phyloP scores from a whole-genome alignment of 2,797 vertebrate species.

The Aulostomus chinensis region DNA sequence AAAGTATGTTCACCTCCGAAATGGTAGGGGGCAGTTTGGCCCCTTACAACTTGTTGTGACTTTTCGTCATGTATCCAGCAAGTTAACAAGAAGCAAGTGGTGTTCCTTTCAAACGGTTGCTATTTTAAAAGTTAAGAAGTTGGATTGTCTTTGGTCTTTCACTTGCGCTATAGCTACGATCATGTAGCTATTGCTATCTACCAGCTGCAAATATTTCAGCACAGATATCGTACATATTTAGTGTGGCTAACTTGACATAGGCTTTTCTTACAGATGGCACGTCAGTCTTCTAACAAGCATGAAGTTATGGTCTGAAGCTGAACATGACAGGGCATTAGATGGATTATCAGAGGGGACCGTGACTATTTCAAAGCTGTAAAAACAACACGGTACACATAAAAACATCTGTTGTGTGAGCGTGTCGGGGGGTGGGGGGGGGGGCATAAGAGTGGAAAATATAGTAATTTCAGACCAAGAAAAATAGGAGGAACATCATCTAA shows the following conservation, averaged over 20 bases:
- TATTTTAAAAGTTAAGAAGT: no score
- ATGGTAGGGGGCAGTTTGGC: no score
- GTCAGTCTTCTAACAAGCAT: conserved; percentile 49
- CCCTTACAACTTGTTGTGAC: no score
- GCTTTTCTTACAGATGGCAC: conserved; percentile 20
- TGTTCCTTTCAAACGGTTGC: no score
- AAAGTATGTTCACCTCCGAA: no score
- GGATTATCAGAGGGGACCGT: conserved; percentile 54
- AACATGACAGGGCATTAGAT: conserved; percentile 55
- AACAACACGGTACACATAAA: conserved; percentile 56
- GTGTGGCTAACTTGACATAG: conserved; percentile 5
- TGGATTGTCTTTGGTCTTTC: no score
- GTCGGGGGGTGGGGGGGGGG: not conserved
- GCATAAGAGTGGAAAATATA: conserved; percentile 26
- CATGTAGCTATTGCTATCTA: no score
- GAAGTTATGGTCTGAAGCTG: conserved; percentile 44
- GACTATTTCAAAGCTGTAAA: conserved; percentile 72
- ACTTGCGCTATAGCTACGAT: no score
- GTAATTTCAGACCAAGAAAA: conserved; percentile 60
- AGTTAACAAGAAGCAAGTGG: no score
- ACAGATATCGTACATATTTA: no score
- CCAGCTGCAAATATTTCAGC: not conserved
- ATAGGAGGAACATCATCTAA: conserved; percentile 57
- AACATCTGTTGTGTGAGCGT: conserved; percentile 59
- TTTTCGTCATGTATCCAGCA: no score